phyloP scores from a whole-genome alignment of 1,140 invertebrate species.

The Orchestia grillus region DNA sequence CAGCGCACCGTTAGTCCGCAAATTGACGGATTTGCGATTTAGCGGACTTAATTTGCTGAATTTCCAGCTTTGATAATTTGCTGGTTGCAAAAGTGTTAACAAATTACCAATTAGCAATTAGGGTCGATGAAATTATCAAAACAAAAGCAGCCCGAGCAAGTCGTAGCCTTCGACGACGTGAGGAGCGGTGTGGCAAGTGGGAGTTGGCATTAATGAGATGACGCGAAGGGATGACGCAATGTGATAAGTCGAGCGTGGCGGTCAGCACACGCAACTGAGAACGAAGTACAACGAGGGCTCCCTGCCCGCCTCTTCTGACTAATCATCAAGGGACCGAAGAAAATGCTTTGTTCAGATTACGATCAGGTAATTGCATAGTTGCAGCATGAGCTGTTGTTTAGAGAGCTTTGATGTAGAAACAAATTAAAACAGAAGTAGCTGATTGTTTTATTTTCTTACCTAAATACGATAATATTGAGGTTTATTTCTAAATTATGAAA shows the following conservation, averaged over 20 bases:
- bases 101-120: not conserved
- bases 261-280: not conserved
- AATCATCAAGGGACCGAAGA: not conserved
- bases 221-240: not conserved
- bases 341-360: not conserved
- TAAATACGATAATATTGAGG: too few species aligned
- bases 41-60: too few species aligned
- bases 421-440: not conserved
- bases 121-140: not conserved
- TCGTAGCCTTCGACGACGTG: not conserved
- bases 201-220: not conserved
- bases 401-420: too few species aligned
- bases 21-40: too few species aligned
- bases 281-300: not conserved
- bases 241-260: not conserved
- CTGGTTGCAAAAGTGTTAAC: not conserved
- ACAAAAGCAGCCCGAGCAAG: not conserved
- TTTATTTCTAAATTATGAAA: too few species aligned
- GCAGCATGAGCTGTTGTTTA: too few species aligned
- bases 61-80: too few species aligned
- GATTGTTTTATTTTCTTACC: not conserved
- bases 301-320: not conserved
- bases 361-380: too few species aligned
- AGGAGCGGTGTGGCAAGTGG: not conserved
- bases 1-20: too few species aligned